Base-by-base conservation (phyloP, 92 coral and sea anemone genomes). In the Parazoanthus swiftii region DNA sequence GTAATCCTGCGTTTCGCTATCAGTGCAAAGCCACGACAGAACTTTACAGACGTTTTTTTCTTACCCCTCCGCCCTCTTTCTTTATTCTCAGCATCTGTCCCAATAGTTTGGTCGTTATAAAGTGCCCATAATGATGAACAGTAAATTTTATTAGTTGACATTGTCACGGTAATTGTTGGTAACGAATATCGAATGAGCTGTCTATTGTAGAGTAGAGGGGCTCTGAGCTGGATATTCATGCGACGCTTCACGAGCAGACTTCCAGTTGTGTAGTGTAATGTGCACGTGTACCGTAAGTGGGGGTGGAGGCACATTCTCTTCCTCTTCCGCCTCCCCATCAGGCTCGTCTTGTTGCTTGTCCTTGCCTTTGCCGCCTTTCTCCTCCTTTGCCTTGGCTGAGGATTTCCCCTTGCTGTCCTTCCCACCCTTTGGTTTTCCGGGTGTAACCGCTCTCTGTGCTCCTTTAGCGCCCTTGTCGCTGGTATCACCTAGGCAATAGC, bases 231-330 rank as follows among this genome's bases (percentile, higher is more conserved):
- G n/a, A 25, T 43, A 80, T 36, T 94, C 94, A 23, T 65, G 93
- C 26, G 93, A 89, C 18, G 95, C 99, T 51, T 97, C 96, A 48
- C 92, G 94, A 20, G 99, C 96, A 58, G 97, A 91, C 56, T 93
- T 97, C 97, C 95, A 97, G 82, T 88, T 89, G 66, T 93, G 94
- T 73, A 97, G 86, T 23, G 79, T 90, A 37, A 97, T 88, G 10
- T 88, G 90, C 26, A 92, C 90, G 29, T 86, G 89, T 26, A 95
- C 83, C 0, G 98, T 81, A 36, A 97, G 91, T 13, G 98, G 98
- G 18, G 94, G 97, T 8, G 92, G 94, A 14, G 96, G 96, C 36
- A 89, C 84, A 13, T 43, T 48, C 26, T 86, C 97, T 59, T 95
- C 97, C 16, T 93, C 98, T 6, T 94, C 96, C 46, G 38, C 56